A percentile compares a stretch with the other conserved stretches of the same genome.
Conservation (phyloP, 2,113 vertebrate genomes). For the Macquaria ambigua region DNA sequence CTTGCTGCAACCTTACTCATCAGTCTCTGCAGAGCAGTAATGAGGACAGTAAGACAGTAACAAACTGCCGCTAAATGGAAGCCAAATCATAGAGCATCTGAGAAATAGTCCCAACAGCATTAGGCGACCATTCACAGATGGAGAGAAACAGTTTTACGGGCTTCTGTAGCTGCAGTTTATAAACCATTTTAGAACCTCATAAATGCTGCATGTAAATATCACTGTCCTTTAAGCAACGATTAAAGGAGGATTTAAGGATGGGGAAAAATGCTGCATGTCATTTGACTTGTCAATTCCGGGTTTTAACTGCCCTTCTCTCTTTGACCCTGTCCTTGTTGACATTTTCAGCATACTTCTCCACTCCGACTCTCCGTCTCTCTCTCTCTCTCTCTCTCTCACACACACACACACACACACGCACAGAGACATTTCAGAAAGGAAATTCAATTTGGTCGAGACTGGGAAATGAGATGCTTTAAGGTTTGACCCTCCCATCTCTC, state of each 20-base stretch:
- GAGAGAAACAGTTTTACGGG: not conserved
- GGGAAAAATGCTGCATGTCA: not conserved
- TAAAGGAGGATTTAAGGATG: not conserved
- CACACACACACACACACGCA: not conserved
- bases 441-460: constrained; percentile 31
- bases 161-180: not conserved
- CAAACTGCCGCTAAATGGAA: constrained; percentile 16
- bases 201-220: constrained; percentile 16
- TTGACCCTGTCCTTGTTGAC: constrained; percentile 26
- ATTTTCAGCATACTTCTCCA: constrained; percentile 26
- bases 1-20: constrained; percentile 9
- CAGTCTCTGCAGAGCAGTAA: constrained; percentile 16
- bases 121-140: not conserved
- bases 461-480: constrained; percentile 37
- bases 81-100: constrained; percentile 8
- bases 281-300: not conserved
- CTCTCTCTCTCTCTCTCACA: not conserved
- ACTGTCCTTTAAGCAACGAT: constrained; percentile 11
- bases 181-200: constrained; percentile 4
- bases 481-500: constrained; percentile 23
- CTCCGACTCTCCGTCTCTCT: not conserved
- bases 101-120: not conserved
- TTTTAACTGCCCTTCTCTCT: constrained; percentile 28
- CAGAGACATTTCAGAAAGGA: constrained; percentile 30
- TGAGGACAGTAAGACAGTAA: not conserved